phyloP scores from a whole-genome alignment of 2,797 vertebrate genomes.

The Artibeus jamaicensis region DNA sequence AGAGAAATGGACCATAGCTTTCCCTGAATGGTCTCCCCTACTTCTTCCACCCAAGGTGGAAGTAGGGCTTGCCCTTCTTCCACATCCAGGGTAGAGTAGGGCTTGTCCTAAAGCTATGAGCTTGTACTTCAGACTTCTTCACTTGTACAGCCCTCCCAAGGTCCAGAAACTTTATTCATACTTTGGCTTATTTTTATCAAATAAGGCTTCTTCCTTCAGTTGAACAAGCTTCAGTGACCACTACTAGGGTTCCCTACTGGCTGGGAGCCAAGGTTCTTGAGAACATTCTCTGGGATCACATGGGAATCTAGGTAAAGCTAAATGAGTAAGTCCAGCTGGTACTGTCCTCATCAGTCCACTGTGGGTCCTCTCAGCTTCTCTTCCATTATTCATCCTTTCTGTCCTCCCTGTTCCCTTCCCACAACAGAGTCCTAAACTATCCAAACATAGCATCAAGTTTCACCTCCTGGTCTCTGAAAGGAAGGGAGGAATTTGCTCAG shows the following conservation, averaged over 20 bases:
- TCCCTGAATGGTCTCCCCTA: background rate
- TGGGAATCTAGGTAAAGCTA: background rate
- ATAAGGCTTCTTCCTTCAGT: background rate
- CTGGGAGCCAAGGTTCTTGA: background rate
- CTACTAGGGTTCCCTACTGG: background rate
- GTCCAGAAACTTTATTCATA: background rate
- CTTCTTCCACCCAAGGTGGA: background rate
- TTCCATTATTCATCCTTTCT: background rate
- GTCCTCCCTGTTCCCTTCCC: background rate
- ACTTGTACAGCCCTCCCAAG: background rate
- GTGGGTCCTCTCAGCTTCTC: background rate
- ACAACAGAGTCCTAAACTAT: background rate
- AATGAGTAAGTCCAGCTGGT: background rate
- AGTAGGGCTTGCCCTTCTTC: too few species aligned
- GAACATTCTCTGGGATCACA: background rate
- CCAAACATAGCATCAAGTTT: background rate
- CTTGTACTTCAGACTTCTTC: background rate
- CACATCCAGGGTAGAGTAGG: background rate
- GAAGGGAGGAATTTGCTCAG: background rate
- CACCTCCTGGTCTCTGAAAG: background rate
- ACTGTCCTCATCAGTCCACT: fast-evolving
- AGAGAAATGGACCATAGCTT: background rate
- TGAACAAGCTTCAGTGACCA: background rate
- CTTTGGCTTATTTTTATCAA: background rate
- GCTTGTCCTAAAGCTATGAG: background rate